phyloP scores from a whole-genome alignment of 2,888 invertebrate genomes.

The Tenthredo amoena region DNA sequence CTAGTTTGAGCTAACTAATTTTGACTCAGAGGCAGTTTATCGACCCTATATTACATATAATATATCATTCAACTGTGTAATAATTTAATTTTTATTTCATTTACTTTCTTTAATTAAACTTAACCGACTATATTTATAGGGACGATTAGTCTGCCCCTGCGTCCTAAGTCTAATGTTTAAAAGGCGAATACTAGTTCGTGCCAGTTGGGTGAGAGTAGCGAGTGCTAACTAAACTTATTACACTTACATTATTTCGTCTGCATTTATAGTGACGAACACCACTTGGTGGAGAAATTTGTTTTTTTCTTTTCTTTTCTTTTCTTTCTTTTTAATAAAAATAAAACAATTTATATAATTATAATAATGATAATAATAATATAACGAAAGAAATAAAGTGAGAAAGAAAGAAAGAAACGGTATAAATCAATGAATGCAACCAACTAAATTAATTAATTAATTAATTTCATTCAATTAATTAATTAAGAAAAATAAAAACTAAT shows the following conservation, averaged over 20 bases:
- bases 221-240: slow-evolving; percentile 74
- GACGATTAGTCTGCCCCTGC: slow-evolving; percentile 33
- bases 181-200: slow-evolving; percentile 74
- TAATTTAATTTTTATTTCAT: background rate
- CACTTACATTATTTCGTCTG: slow-evolving; percentile 76
- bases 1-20: slow-evolving; percentile 33
- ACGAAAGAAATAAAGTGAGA: background rate
- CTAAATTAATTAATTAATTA: background rate
- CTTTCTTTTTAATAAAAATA: background rate
- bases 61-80: background rate
- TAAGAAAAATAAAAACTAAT: background rate
- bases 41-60: background rate
- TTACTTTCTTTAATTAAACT: background rate
- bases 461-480: slow-evolving; percentile 45
- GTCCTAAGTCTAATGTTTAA: slow-evolving; percentile 46
- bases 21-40: slow-evolving; percentile 34
- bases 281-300: background rate
- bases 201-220: slow-evolving; percentile 81
- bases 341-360: background rate
- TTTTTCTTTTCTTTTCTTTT: slow-evolving; percentile 11
- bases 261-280: slow-evolving; percentile 31
- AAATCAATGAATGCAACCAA: slow-evolving; percentile 38
- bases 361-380: background rate
- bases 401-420: background rate
- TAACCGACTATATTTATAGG: background rate